phyloP scores from a whole-genome alignment of 1,140 invertebrate species.

The Lasioglossum albipes region DNA sequence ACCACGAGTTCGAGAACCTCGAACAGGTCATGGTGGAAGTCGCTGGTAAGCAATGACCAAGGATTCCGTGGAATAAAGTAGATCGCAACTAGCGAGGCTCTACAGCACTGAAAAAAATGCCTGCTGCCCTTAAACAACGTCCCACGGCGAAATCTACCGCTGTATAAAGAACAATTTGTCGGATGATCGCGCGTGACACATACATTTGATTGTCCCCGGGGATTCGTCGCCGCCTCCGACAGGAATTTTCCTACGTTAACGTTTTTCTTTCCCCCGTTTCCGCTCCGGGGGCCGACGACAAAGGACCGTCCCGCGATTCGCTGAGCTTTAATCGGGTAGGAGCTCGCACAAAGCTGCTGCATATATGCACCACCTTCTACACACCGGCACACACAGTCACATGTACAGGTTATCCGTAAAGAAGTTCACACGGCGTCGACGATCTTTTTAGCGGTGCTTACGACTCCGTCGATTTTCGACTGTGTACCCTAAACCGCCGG shows the following conservation, averaged over 20 bases:
- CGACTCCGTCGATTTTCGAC: neutral
- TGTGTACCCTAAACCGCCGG: neutral
- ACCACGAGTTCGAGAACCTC: too few relatives aligned
- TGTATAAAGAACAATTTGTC: constrained; percentile 2
- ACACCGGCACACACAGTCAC: too few relatives aligned
- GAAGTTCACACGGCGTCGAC: neutral
- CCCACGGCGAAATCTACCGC: neutral
- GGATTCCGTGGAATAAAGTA: too few relatives aligned
- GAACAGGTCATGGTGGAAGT: too few relatives aligned
- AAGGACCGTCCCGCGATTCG: neutral
- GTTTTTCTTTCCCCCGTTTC: neutral
- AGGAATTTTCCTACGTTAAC: constrained; percentile 2
- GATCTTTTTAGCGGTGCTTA: constrained; percentile 6
- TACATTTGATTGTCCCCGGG: neutral
- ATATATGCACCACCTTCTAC: too few relatives aligned
- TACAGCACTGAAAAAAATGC: too few relatives aligned
- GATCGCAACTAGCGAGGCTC: too few relatives aligned
- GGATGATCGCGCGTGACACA: neutral
- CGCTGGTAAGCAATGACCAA: too few relatives aligned
- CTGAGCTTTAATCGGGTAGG: constrained; percentile 1
- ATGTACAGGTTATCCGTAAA: neutral
- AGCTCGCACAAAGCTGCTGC: neutral
- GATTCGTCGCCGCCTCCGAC: neutral
- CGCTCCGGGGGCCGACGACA: neutral
- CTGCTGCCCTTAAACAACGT: neutral